Percentiles rank a stretch among this genome's conserved stretches.
These are phyloP conservation scores for Hartigia nigra DNA, from an alignment of 2,888 invertebrate genomes.

Conservation along the genomic window DNA sequence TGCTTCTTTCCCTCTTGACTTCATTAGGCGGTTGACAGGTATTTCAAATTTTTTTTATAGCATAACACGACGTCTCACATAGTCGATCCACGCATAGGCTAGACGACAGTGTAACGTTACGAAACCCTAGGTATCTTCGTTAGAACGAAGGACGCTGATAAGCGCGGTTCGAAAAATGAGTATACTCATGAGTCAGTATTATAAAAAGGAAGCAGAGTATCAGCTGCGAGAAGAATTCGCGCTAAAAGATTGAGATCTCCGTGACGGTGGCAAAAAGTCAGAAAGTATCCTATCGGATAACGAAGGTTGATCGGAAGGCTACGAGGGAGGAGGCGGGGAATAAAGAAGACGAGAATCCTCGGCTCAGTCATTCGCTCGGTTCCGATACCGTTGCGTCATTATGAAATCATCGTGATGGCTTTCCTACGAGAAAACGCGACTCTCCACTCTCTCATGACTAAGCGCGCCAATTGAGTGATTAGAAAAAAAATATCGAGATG, in stretches of 20 bases:
- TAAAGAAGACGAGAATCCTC: constrained; percentile 24
- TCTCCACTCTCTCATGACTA: constrained; percentile 10
- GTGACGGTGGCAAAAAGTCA: not conserved
- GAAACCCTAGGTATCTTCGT: not conserved
- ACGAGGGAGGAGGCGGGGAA: not conserved
- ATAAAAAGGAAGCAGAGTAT: not conserved
- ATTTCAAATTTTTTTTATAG: not conserved
- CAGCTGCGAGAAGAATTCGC: not conserved
- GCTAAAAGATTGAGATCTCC: not conserved
- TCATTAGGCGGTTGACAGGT: not conserved
- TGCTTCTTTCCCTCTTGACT: constrained; percentile 7
- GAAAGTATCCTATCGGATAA: not conserved
- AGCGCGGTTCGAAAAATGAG: not conserved
- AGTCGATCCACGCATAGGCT: not conserved
- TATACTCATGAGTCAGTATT: not conserved
- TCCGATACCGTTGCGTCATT: constrained; percentile 20
- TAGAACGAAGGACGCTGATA: not conserved
- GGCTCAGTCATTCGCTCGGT: not conserved
- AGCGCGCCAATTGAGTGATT: not conserved
- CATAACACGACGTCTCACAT: not conserved
- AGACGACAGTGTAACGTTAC: not conserved
- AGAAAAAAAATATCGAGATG: not conserved
- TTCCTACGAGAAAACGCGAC: constrained; percentile 1
- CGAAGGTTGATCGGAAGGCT: too few species aligned
- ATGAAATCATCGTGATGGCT: constrained; percentile 15